Evolutionary conservation across 2,113 vertebrate genomes (phyloP).

Genomic region (Tragelaphus buxtoni): DNA sequence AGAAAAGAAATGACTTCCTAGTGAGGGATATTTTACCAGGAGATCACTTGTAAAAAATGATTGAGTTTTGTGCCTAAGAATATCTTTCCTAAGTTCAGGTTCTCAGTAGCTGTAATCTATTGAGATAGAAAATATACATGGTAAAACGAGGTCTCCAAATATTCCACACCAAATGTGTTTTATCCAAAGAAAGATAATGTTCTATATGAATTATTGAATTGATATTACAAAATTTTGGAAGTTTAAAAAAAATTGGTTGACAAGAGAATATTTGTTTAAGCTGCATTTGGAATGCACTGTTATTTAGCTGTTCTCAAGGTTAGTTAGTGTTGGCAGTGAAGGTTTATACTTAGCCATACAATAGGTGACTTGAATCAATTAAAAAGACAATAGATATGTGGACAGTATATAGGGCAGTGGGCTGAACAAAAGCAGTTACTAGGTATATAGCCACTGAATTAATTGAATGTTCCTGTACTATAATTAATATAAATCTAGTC

Average conservation of each 20-base stretch:
- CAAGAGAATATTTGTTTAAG: neutral
- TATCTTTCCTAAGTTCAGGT: neutral
- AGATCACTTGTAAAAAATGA: constrained; percentile 24
- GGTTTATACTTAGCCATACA: neutral
- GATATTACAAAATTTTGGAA: neutral
- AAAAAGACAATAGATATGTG: neutral
- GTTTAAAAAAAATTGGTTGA: neutral
- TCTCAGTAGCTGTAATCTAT: constrained; percentile 18
- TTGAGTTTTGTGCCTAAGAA: neutral
- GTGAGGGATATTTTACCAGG: constrained; percentile 4
- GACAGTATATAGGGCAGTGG: neutral
- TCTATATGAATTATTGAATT: neutral
- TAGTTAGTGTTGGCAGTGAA: neutral
- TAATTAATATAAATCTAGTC: neutral
- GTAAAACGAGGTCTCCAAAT: constrained; percentile 1
- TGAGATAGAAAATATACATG: neutral
- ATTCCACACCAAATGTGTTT: neutral
- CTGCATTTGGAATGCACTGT: neutral
- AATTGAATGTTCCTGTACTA: neutral
- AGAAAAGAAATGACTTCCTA: constrained; percentile 25
- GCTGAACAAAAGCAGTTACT: neutral
- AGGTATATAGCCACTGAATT: neutral
- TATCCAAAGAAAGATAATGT: neutral
- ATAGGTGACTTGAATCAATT: neutral
- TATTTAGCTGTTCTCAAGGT: neutral